Evolutionary conservation across 2,797 vertebrate species (phyloP), one percentile per base, ranked within the genome.

Genomic region (Cottoperca gobio): DNA sequence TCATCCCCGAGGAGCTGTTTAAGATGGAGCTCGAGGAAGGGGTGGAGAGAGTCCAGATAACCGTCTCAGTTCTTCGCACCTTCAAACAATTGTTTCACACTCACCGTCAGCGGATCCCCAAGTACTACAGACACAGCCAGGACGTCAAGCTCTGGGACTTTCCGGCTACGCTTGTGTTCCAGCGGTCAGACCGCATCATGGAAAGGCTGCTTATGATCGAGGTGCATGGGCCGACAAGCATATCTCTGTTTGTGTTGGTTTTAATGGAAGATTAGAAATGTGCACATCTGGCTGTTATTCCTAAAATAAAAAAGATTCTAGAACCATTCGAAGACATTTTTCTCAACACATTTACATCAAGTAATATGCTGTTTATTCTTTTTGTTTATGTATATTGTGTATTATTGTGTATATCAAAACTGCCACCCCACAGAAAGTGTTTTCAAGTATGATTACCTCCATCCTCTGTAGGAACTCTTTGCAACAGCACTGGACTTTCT

Each of bases 1-100:
- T 96, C 13, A 93, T 96, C 83, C 94, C 94, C 23, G 95, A 96
- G 75, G 95, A 95, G 62, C 93, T 96, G 84, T 96, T 96, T 53
- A 94, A 96, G 92, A 95, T 93, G 94, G 94, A 95, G 78, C 78
- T 96, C 16, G 93, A 95, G 90, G 94, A 93, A 69, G 94, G 93
- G 35, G 84, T 94, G 3, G 89, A 97, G 88, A 94, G 93, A 81
- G 84, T 95, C 57, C 87, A 92, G 68, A 89, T 82, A 73, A 92
- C 90, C 64, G 70, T 94, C 64, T 86, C 88, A 49, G 84, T 91
- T 55, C 92, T 96, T 62, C 79, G 63, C 70, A 91, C 76, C 64
- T 96, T 96, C 79, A 95, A 94, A 79, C 90, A 90, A 0, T 60
- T 79, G 67, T 96, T 95, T 73, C 92, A 87, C 61, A 57, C 74